Evolutionary conservation across 2,888 invertebrate genomes (phyloP), one percentile per base, ranked within the genome.

Genomic region (Hemithea aestivaria): DNA sequence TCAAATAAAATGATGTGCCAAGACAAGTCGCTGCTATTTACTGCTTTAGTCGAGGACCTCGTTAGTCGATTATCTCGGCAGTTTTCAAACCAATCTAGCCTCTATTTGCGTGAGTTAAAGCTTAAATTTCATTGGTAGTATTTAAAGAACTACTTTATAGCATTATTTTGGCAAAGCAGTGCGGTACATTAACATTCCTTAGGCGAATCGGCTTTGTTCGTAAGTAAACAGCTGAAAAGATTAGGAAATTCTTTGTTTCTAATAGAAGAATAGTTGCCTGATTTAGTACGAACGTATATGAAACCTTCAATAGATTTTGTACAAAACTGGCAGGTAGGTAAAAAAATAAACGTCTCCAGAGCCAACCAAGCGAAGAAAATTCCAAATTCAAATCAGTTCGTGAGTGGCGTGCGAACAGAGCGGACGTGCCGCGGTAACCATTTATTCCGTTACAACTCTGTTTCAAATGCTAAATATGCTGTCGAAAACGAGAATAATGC

Each of bases 351-450:
- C 58, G 63, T 55, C 41, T 60, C 55, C 54, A 32, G 53, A 63
- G 54, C 59, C 66, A 73, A 61, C 66, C 52, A 52, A 67, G 67
- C 73, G 66, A 66, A 67, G 53, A 66, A 69, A 78, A 81, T 80
- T 80, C 79, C 62, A 75, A 79, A 83, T 83, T 82, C 77, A 83
- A 83, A 83, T 81, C 81, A 83, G 77, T 81, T 78, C 81, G 82
- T 81, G 82, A 82, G 77, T 64, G 34, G 80, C 67, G 75, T 82
- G 73, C 71, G 68, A 71, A 82, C 70, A 57, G 66, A 45, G 65
- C 65, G 72, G 78, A 83, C 81, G 80, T 82, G 81, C 71, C 60
- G 58, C 56, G 62, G 64, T 66, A 67, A 66, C 67, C 71, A 72
- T 76, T 81, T 76, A 76, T 78, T 78, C 76, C 74, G 75, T 75